Percentiles rank a stretch among this genome's conserved stretches.
Conservation (phyloP, 2,888 invertebrate genomes). For the Diarsia rubi region DNA sequence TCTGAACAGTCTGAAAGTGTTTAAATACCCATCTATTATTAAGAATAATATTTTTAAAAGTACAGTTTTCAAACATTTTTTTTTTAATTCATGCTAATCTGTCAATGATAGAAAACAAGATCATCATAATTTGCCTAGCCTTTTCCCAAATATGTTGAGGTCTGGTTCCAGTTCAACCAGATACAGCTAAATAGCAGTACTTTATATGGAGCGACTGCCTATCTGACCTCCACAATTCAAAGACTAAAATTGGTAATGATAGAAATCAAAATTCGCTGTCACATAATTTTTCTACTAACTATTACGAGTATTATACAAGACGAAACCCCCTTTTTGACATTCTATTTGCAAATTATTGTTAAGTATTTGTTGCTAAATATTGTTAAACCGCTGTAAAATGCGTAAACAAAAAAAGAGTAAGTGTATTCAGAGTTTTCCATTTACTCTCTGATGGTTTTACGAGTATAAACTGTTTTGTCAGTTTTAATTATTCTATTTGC, state of each 20-base stretch:
- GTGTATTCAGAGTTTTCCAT: background rate
- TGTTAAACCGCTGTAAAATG: background rate
- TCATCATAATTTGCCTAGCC: too few relatives aligned
- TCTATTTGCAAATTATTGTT: background rate
- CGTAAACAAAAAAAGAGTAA: background rate
- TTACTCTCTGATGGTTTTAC: background rate
- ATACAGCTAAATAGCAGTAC: too few relatives aligned
- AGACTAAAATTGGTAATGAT: too few relatives aligned
- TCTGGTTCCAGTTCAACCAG: too few relatives aligned
- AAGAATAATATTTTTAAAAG: background rate
- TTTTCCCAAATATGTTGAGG: too few relatives aligned
- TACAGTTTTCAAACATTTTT: background rate
- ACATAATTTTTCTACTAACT: background rate
- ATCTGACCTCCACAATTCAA: too few relatives aligned
- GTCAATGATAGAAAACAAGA: background rate
- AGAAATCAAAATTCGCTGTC: background rate
- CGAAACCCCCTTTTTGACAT: background rate
- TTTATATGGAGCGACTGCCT: too few relatives aligned
- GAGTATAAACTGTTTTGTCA: background rate
- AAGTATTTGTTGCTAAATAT: background rate
- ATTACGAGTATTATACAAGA: background rate
- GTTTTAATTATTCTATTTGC: background rate
- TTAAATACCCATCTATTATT: background rate
- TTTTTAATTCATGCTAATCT: background rate
- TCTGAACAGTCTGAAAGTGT: background rate